phyloP scores from a whole-genome alignment of 2,797 vertebrate species.

The Tokudaia muenninki region DNA sequence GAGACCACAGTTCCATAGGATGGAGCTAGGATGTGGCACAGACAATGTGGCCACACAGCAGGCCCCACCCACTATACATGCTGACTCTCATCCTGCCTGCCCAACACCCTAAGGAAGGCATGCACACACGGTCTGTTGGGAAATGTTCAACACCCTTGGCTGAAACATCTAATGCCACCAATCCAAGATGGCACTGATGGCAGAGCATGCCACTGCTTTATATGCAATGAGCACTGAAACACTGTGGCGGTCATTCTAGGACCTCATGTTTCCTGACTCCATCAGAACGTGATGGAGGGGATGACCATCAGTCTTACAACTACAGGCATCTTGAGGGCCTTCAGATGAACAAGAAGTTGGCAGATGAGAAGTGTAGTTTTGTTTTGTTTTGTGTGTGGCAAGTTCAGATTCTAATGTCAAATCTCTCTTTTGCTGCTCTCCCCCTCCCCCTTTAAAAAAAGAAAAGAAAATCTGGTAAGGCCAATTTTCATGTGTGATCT shows the following conservation, averaged over 20 bases:
- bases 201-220: neutral
- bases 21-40: neutral
- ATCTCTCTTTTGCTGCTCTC: neutral
- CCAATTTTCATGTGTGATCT: neutral
- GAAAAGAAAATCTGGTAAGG: conserved; percentile 35
- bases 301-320: neutral
- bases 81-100: neutral
- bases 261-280: neutral
- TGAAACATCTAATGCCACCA: neutral
- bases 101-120: neutral
- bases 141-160: neutral
- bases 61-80: neutral
- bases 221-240: neutral
- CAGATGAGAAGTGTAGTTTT: accelerated
- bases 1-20: neutral
- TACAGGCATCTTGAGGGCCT: neutral
- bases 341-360: accelerated
- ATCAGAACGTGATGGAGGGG: neutral
- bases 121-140: neutral
- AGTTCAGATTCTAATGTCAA: neutral
- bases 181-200: neutral
- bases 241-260: neutral
- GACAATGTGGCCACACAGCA: neutral
- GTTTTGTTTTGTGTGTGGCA: neutral
- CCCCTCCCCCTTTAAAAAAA: neutral